phyloP scores from a whole-genome alignment of 1,140 invertebrate species.

The Scaptodrosophila lebanonensis region DNA sequence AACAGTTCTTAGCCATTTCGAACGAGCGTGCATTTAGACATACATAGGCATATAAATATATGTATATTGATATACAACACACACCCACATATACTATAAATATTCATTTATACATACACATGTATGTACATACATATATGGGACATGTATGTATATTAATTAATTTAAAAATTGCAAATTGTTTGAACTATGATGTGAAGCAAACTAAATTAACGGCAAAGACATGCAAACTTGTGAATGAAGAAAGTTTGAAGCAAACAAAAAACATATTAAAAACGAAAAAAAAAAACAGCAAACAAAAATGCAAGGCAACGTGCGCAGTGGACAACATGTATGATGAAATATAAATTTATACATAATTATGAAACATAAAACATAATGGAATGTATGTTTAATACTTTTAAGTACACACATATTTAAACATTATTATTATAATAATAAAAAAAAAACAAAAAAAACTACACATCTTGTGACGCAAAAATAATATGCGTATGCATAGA shows the following conservation, averaged over 20 bases:
- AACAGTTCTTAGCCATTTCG: slow-evolving; percentile 66
- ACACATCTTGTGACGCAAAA: slow-evolving; percentile 31
- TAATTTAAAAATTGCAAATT: too few species aligned
- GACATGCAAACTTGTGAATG: too few species aligned
- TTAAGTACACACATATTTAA: slow-evolving; percentile 20
- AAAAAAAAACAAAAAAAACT: slow-evolving; percentile 6
- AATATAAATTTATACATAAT: slow-evolving; percentile 38
- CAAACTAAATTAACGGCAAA: too few species aligned
- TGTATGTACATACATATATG: slow-evolving; percentile 13
- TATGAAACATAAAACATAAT: slow-evolving; percentile 25
- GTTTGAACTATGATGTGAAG: too few species aligned
- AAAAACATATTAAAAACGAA: slow-evolving; percentile 1
- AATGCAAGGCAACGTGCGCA: slow-evolving; percentile 1
- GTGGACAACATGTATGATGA: slow-evolving; percentile 30
- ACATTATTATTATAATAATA: background rate
- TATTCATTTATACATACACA: slow-evolving; percentile 12
- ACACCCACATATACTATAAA: background rate
- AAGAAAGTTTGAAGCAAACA: background rate
- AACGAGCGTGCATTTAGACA: slow-evolving; percentile 65
- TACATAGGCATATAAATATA: slow-evolving; percentile 22
- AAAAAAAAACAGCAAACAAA: slow-evolving; percentile 2
- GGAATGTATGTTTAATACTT: too few species aligned
- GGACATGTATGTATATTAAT: slow-evolving; percentile 20
- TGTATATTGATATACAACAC: slow-evolving; percentile 1
- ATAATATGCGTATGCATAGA: slow-evolving; percentile 40